Evolutionary conservation across 2,888 invertebrate genomes (phyloP), one percentile per base, ranked within the genome.

Genomic region (Acrocera orbiculus): DNA sequence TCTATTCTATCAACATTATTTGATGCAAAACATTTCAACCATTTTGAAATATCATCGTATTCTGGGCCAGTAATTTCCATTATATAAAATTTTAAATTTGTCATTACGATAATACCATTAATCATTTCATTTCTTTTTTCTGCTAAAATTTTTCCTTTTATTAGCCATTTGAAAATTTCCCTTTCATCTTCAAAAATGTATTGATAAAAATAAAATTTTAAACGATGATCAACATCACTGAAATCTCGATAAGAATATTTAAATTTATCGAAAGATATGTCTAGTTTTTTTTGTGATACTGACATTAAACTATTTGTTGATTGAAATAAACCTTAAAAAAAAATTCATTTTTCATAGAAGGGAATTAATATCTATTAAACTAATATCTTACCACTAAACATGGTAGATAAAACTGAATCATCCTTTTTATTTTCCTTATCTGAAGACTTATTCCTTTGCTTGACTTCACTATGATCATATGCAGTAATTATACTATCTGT

Each of bases 401-500:
- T 59, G 1, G 52, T 51, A 6, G 56, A 50, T 23, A 54, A 35
- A 8, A 47, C 44, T 1, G 45, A 44, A 10, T 53, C 50, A 16
- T 56, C 49, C 10, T 45, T 51, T 34, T 44, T 48, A 13, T 15
- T 37, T 10, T 16, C 40, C 15, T 40, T 8, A 37, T 26, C 22
- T 3, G 9, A 6, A 22, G 10, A 10, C 5, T 19, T 19, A 8
- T 19, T 19, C 8, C 8, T 6, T 19, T 19, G 19, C 19, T 8
- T 6, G 5, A 5, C 9, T 32, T 19, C 24, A 16, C 22, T 27
- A 29, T 53, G 51, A 49, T 71, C 70, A 48, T 70, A 70, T 5
- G 69, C 58, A 9, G 70, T 70, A 44, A 70, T 69, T 37, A 70
- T 61, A 49, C 70, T 70, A 43, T 70, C 70, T 16, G 70, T 70